phyloP scores from a whole-genome alignment of 2,113 vertebrate genomes.

The Oreochromis aureus region DNA sequence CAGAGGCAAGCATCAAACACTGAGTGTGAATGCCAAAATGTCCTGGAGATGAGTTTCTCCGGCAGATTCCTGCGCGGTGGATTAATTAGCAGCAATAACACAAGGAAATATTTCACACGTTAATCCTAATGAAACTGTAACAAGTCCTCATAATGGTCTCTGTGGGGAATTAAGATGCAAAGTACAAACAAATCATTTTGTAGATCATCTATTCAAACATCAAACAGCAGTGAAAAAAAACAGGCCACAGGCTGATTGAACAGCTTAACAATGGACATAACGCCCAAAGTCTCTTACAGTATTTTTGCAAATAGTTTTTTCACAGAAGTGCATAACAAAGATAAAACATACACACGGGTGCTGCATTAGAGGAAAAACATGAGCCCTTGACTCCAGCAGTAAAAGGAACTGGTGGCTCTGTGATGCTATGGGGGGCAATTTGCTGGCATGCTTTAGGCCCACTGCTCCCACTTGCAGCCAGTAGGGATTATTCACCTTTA shows the following conservation, averaged over 20 bases:
- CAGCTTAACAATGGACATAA: not conserved
- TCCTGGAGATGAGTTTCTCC: not conserved
- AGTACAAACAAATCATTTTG: not conserved
- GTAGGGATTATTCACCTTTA: not conserved
- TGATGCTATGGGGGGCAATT: not conserved
- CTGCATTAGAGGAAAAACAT: not conserved
- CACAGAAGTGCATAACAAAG: not conserved
- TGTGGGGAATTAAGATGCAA: not conserved
- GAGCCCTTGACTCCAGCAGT: not conserved
- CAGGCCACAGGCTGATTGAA: not conserved
- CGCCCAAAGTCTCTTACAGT: not conserved
- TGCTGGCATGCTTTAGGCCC: not conserved
- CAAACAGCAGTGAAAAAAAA: rapidly evolving
- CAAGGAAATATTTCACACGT: not conserved
- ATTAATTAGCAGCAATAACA: not conserved
- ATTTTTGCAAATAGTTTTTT: not conserved
- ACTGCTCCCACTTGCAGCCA: not conserved
- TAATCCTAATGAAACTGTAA: not conserved
- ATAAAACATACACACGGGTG: not conserved
- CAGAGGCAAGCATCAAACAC: not conserved
- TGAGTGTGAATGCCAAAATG: not conserved
- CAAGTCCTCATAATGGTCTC: not conserved
- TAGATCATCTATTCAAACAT: not conserved
- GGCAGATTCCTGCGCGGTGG: not conserved
- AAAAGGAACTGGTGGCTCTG: not conserved